Percentiles rank a stretch among this genome's conserved stretches.
These are phyloP conservation scores for Iselma pallidipennis DNA, from an alignment of 2,888 invertebrate species.

Conservation along the genomic window DNA sequence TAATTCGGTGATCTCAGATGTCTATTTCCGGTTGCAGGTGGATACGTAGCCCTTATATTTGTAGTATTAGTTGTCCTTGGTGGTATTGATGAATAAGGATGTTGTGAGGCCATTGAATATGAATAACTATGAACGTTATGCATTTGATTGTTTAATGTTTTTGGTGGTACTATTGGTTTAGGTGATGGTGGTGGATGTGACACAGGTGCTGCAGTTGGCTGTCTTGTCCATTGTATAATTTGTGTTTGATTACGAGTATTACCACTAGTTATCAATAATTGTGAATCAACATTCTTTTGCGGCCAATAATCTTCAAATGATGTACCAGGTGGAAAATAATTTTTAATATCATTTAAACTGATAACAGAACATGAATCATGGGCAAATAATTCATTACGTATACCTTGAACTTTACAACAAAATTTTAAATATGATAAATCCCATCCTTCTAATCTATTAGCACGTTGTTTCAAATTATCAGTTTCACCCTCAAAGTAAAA, in stretches of 20 bases:
- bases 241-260: conserved; percentile 59
- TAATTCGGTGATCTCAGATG: conserved; percentile 43
- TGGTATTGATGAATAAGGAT: conserved; percentile 44
- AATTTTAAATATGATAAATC: conserved; percentile 91
- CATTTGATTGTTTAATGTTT: conserved; percentile 45
- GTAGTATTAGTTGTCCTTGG: conserved; percentile 42
- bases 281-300: conserved; percentile 82
- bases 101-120: conserved; percentile 43
- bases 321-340: conserved; percentile 87
- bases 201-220: conserved; percentile 75
- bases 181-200: conserved; percentile 58
- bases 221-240: conserved; percentile 76
- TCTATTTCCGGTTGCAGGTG: conserved; percentile 49
- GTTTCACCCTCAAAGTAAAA: conserved; percentile 91
- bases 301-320: conserved; percentile 95
- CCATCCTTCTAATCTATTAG: conserved; percentile 88
- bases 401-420: conserved; percentile 93
- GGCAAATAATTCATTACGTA: conserved; percentile 86
- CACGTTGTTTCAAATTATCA: conserved; percentile 86
- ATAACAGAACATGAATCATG: conserved; percentile 91
- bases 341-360: conserved; percentile 86
- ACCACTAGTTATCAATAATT: conserved; percentile 69
- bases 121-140: conserved; percentile 44
- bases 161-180: conserved; percentile 52
- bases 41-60: conserved; percentile 49